phyloP scores from a whole-genome alignment of 2,113 vertebrate genomes.

The Callorhinus ursinus region DNA sequence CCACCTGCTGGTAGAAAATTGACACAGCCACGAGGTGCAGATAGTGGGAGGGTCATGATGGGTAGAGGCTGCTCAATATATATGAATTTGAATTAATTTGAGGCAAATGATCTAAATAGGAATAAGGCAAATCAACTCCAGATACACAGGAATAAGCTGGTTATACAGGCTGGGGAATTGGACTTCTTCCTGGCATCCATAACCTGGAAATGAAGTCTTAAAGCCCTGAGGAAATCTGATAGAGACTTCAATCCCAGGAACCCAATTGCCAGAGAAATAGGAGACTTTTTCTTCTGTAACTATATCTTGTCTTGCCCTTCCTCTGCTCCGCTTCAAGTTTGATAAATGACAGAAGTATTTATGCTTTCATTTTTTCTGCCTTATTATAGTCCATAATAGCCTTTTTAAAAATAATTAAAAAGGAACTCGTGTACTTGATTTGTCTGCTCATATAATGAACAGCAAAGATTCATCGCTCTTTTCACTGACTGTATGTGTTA shows the following conservation, averaged over 20 bases:
- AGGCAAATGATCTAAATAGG: constrained; percentile 7
- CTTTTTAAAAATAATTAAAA: constrained; percentile 50
- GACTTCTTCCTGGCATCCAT: constrained; percentile 2
- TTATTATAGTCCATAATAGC: not conserved
- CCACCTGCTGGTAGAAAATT: not conserved
- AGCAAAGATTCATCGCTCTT: constrained; percentile 59
- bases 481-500: constrained; percentile 43
- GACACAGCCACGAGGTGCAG: not conserved
- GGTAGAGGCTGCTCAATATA: not conserved
- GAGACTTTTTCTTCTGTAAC: not conserved
- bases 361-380: not conserved
- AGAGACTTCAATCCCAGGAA: constrained; percentile 45
- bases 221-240: constrained; percentile 12
- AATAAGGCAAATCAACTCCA: constrained; percentile 28
- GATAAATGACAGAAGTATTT: constrained; percentile 30
- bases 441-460: constrained; percentile 35
- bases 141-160: not conserved
- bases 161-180: not conserved
- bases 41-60: not conserved
- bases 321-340: not conserved
- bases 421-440: constrained; percentile 62
- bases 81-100: constrained; percentile 45
- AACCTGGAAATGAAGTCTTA: constrained; percentile 40
- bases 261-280: not conserved
- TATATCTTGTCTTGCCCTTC: not conserved